Conservation (phyloP, 1,140 invertebrate species). For the Lasioglossum albipes region DNA sequence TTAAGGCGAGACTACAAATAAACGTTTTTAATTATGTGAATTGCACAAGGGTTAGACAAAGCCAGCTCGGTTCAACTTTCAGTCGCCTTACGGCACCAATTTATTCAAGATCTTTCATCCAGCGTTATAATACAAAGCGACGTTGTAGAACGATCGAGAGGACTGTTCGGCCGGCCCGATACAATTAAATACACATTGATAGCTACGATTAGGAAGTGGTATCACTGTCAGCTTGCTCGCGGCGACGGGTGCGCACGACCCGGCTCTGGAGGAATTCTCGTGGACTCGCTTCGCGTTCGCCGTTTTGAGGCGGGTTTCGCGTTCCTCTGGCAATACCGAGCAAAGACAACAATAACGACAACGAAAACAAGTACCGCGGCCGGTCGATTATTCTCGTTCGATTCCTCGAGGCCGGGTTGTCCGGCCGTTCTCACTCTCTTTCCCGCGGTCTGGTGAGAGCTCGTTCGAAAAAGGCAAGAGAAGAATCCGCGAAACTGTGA, state of each 20-base stretch:
- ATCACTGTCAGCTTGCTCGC: constrained; percentile 52
- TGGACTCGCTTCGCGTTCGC: no score
- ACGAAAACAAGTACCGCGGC: neutral
- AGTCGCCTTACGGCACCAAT: no score
- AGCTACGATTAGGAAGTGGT: constrained; percentile 55
- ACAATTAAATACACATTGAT: constrained; percentile 61
- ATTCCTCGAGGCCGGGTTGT: neutral
- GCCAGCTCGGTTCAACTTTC: no score
- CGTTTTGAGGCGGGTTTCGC: neutral
- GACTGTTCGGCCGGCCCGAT: constrained; percentile 17
- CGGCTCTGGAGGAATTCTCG: neutral
- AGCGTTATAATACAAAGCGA: no score
- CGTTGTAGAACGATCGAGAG: neutral
- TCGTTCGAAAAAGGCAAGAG: neutral
- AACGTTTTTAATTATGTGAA: no score
- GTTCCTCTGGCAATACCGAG: neutral
- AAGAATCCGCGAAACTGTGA: neutral
- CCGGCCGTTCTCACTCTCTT: neutral
- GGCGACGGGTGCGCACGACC: constrained; percentile 12
- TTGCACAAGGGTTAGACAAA: no score
- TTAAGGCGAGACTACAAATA: no score
- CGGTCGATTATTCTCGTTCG: constrained; percentile 11
- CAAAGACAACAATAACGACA: neutral
- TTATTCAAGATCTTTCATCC: no score
- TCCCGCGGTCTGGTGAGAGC: neutral